Evolutionary conservation across 2,797 vertebrate species (phyloP), one percentile per base, ranked within the genome.

Genomic region (Dipus sagitta): DNA sequence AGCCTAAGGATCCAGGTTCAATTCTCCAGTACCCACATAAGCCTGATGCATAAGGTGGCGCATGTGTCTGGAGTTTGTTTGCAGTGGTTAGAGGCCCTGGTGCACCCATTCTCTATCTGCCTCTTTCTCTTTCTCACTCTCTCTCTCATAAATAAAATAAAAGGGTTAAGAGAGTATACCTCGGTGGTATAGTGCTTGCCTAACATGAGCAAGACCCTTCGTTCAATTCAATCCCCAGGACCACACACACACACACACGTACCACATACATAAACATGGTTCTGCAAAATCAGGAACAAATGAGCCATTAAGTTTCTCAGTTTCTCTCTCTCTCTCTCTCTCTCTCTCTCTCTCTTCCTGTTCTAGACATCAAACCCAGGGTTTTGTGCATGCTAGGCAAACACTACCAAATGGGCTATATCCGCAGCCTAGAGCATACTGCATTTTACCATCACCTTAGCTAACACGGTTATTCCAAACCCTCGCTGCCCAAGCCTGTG

Each of bases 401-500:
- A 24, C 1, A 24, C n/a, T 52, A 23, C 65, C 42, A 47, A 47
- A 9, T 47, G 47, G 9, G 54, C 54, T 58, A 17, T 58, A 17
- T 58, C 13, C 13, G 13, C 13, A 14, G 9, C 24, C 24, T 4
- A 67, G 2, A 88, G 64, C 60, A 34, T 5, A 34, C 8, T 52
- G 21, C 15, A 24, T 34, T 79, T 81, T 79, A 65, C 28, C 34
- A 71, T 20, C 28, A 17, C 17, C 81, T 30, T 47, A 86, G 52
- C 32, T 2, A 34, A 64, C 6, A 52, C 75, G 86, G 54, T 82
- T 32, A 80, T 14, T 71, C 32, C 72, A 71, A 93, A 92, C 32
- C 30, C 79, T 23, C 30, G 28, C 0, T 0, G 20, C 23, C n/a
- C 58, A 14, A 0, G 7, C 5, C 0, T 1, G 24, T 13, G 1